Percentiles rank a stretch among this genome's conserved stretches.
phyloP scores from a whole-genome alignment of 1,140 invertebrate genomes.

The Macrobrachium nipponense region DNA sequence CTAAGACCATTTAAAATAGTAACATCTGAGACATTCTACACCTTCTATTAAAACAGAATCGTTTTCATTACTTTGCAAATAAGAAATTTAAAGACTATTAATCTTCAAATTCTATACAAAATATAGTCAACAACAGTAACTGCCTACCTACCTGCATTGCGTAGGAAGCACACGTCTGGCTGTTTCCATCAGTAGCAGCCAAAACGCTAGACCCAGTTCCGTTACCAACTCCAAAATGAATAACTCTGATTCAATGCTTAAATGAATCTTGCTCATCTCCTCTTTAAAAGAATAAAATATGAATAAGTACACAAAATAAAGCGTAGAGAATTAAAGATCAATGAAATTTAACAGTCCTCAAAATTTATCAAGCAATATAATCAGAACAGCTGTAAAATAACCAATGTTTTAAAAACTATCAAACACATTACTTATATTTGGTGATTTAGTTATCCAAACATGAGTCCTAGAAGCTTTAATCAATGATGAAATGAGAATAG shows the following conservation, averaged over 20 bases:
- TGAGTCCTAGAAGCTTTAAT: too few species aligned
- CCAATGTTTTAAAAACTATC: neutral
- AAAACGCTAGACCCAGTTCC: conserved; percentile 70
- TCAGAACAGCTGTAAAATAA: neutral
- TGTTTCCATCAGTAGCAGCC: conserved; percentile 68
- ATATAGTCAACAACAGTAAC: too few species aligned
- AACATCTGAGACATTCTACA: too few species aligned
- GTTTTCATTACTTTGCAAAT: conserved; percentile 70
- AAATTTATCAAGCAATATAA: neutral
- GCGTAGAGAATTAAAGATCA: neutral
- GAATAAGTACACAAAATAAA: neutral
- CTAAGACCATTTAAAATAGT: too few species aligned
- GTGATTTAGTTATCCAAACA: too few species aligned
- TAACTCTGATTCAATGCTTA: conserved; percentile 65
- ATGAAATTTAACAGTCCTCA: too few species aligned
- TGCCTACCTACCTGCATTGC: conserved; percentile 63
- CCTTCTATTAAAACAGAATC: too few species aligned
- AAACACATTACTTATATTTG: too few species aligned
- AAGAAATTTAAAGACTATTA: conserved; percentile 72
- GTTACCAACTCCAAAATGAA: conserved; percentile 70
- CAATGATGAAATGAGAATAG: too few species aligned
- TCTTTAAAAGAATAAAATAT: conserved; percentile 33
- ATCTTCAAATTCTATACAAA: conserved; percentile 67
- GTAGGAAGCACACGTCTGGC: conserved; percentile 64
- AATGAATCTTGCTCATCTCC: conserved; percentile 49